These are phyloP conservation scores for Myotis davidii DNA, from an alignment of 2,113 vertebrate species.

Conservation along the genomic window DNA sequence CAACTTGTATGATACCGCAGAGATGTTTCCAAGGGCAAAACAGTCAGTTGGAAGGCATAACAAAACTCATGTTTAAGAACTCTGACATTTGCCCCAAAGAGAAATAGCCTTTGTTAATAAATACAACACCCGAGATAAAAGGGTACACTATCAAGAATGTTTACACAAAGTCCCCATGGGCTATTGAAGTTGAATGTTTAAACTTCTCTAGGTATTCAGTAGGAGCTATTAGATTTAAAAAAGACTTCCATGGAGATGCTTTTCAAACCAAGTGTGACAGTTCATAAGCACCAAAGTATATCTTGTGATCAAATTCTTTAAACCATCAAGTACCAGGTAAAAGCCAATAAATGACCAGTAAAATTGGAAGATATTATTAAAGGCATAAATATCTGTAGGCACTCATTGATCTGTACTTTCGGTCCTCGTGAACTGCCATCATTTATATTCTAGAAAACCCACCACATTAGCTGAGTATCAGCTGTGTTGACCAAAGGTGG, in stretches of 20 bases:
- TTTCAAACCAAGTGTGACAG: not conserved
- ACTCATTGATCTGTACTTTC: not conserved
- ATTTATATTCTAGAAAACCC: not conserved
- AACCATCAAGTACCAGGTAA: not conserved
- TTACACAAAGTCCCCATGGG: not conserved
- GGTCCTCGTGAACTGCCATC: not conserved
- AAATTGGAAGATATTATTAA: slow-evolving; percentile 40
- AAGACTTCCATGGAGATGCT: not conserved
- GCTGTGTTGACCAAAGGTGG: not conserved
- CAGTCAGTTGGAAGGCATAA: not conserved
- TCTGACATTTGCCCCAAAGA: slow-evolving; percentile 1
- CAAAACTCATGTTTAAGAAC: slow-evolving; percentile 31
- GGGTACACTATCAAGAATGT: not conserved
- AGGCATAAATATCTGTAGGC: not conserved
- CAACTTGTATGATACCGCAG: not conserved
- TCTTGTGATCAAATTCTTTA: slow-evolving; percentile 25
- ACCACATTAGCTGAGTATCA: not conserved
- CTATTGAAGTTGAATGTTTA: not conserved
- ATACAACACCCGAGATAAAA: not conserved
- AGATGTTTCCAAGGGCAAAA: slow-evolving; percentile 24
- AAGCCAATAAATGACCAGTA: slow-evolving; percentile 34
- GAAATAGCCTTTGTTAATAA: slow-evolving; percentile 14
- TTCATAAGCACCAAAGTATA: not conserved
- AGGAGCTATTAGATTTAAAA: not conserved
- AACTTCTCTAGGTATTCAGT: not conserved